phyloP scores from a whole-genome alignment of 2,797 vertebrate species.

The Characodon lateralis region DNA sequence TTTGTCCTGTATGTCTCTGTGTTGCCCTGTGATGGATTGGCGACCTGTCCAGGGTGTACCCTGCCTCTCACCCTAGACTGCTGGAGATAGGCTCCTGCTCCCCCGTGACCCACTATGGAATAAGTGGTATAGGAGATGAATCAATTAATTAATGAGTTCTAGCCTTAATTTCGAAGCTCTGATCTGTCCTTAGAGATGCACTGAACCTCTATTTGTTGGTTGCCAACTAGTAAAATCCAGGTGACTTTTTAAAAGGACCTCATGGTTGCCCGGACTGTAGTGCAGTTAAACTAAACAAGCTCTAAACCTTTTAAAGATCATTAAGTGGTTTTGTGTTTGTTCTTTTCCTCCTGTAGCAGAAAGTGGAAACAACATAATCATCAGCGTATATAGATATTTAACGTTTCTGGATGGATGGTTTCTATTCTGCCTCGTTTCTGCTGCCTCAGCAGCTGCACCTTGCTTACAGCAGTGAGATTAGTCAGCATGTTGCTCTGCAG shows the following conservation, averaged over 20 bases:
- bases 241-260: background rate
- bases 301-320: background rate
- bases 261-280: background rate
- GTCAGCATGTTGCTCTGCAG: slow-evolving; percentile 9
- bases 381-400: slow-evolving; percentile 3
- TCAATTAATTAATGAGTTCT: too few relatives aligned
- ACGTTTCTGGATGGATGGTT: slow-evolving; percentile 44
- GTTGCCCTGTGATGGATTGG: too few relatives aligned
- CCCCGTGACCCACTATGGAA: too few relatives aligned
- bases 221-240: background rate
- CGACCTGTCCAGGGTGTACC: too few relatives aligned
- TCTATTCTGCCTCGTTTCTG: slow-evolving; percentile 63
- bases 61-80: too few relatives aligned
- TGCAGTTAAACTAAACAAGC: background rate
- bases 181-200: background rate
- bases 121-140: too few relatives aligned
- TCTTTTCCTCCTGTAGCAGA: slow-evolving; percentile 3
- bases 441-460: slow-evolving; percentile 66
- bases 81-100: too few relatives aligned
- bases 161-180: background rate
- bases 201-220: background rate
- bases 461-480: slow-evolving; percentile 53
- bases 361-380: slow-evolving; percentile 8
- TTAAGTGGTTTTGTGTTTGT: background rate
- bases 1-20: too few relatives aligned